Percentiles rank a stretch among this genome's conserved stretches.
phyloP scores from a whole-genome alignment of 2,888 invertebrate genomes.

The Drosophila quinaria region DNA sequence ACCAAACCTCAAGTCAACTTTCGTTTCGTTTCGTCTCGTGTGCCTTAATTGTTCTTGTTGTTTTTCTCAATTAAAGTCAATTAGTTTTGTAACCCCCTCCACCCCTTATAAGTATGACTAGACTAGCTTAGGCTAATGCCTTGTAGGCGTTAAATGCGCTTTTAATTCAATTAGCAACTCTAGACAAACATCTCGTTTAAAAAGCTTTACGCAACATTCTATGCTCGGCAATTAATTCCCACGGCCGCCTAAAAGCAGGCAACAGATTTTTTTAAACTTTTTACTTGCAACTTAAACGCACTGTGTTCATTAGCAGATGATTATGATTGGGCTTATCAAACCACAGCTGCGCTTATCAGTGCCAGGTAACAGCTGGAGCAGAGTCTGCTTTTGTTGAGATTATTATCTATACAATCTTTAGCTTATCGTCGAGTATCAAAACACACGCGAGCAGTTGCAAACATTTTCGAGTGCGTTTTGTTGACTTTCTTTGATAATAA shows the following conservation, averaged over 20 bases:
- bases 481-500: constrained; percentile 4
- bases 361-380: constrained; percentile 11
- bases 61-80: constrained; percentile 74
- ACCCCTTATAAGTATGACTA: background rate
- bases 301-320: background rate
- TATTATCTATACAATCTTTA: constrained; percentile 1
- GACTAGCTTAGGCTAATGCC: constrained; percentile 28
- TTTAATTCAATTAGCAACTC: constrained; percentile 73
- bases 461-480: constrained; percentile 48
- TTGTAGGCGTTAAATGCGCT: constrained; percentile 70
- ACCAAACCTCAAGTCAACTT: constrained; percentile 21
- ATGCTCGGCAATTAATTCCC: constrained; percentile 18
- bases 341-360: constrained; percentile 7
- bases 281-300: background rate
- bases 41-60: constrained; percentile 65
- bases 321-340: constrained; percentile 1
- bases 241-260: constrained; percentile 56
- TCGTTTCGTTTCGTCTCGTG: constrained; percentile 11
- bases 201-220: constrained; percentile 6
- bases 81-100: constrained; percentile 52
- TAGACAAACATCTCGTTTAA: constrained; percentile 26
- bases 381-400: background rate
- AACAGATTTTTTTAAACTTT: background rate
- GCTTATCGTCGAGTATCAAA: constrained; percentile 25
- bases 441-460: constrained; percentile 27